These are phyloP conservation scores for Caerostris darwini DNA, from an alignment of 1,140 invertebrate genomes.

Conservation along the genomic window DNA sequence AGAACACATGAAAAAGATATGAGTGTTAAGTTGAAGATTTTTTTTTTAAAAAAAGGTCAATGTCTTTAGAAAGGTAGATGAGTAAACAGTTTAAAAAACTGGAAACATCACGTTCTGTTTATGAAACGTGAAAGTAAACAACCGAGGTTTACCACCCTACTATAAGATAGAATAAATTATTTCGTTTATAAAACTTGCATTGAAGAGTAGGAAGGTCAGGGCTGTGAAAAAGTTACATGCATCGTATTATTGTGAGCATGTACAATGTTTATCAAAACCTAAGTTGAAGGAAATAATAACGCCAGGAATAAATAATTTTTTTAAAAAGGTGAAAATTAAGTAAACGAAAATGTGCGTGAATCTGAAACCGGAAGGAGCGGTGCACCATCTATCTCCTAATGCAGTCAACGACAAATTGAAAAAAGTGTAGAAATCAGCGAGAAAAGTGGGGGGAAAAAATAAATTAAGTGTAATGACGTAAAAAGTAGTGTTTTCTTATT, in stretches of 20 bases:
- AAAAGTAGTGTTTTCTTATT: slow-evolving; percentile 52
- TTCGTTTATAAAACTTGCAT: not conserved
- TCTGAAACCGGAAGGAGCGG: slow-evolving; percentile 5
- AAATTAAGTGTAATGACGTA: slow-evolving; percentile 63
- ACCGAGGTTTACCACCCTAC: not conserved
- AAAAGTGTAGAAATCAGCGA: slow-evolving; percentile 6
- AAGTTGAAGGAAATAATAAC: not conserved
- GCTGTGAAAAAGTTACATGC: not conserved
- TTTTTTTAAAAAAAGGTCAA: no score
- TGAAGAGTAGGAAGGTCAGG: not conserved
- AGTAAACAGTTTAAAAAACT: not conserved
- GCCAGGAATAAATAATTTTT: no score
- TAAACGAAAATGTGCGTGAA: not conserved
- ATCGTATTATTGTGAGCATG: not conserved
- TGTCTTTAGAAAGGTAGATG: not conserved
- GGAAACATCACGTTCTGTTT: slow-evolving; percentile 10
- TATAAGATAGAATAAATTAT: slow-evolving; percentile 29
- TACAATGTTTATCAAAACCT: not conserved
- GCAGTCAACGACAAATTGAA: slow-evolving; percentile 35
- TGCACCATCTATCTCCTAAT: slow-evolving; percentile 41
- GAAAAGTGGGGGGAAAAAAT: slow-evolving; percentile 42
- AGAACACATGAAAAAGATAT: not conserved
- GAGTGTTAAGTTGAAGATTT: no score
- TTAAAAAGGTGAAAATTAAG: not conserved
- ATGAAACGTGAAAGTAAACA: not conserved